A percentile compares a stretch with the other conserved stretches of the same genome.
Evolutionary conservation across 2,888 invertebrate species (phyloP).

Genomic region (Oeneis ivallda): DNA sequence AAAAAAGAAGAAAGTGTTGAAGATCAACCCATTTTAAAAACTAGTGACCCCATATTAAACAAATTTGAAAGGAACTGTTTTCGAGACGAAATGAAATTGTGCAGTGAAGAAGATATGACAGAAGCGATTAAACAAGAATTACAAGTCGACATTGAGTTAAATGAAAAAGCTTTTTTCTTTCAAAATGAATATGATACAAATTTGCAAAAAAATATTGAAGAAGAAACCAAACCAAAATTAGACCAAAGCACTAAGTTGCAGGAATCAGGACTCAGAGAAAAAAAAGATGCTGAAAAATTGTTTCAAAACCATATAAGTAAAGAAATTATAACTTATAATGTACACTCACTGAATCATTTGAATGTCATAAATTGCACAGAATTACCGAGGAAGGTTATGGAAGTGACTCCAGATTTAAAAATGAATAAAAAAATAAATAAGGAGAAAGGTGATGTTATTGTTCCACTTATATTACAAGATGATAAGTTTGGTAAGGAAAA

Average conservation of each 20-base stretch:
- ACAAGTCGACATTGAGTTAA: constrained; percentile 29
- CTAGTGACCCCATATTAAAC: constrained; percentile 29
- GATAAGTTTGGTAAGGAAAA: constrained; percentile 71
- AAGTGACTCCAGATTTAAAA: constrained; percentile 50
- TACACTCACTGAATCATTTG: constrained; percentile 52
- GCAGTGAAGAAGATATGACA: constrained; percentile 32
- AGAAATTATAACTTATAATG: constrained; percentile 56
- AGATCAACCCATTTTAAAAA: constrained; percentile 31
- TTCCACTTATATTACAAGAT: constrained; percentile 48
- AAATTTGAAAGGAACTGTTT: constrained; percentile 37
- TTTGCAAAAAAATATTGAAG: constrained; percentile 51
- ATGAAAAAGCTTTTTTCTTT: constrained; percentile 37
- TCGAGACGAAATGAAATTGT: constrained; percentile 27
- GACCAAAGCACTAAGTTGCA: constrained; percentile 48
- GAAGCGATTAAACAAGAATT: constrained; percentile 35
- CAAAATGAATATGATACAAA: constrained; percentile 49
- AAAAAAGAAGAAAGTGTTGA: constrained; percentile 36
- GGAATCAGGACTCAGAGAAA: constrained; percentile 40
- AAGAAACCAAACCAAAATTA: constrained; percentile 49
- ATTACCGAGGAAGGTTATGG: constrained; percentile 51
- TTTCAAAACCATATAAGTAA: constrained; percentile 54
- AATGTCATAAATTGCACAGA: constrained; percentile 55
- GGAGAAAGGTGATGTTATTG: constrained; percentile 53
- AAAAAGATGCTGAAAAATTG: constrained; percentile 49
- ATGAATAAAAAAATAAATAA: constrained; percentile 55